Evolutionary conservation across 2,888 invertebrate species (phyloP), one percentile per base, ranked within the genome.

Genomic region (Protodeltote pygarga): DNA sequence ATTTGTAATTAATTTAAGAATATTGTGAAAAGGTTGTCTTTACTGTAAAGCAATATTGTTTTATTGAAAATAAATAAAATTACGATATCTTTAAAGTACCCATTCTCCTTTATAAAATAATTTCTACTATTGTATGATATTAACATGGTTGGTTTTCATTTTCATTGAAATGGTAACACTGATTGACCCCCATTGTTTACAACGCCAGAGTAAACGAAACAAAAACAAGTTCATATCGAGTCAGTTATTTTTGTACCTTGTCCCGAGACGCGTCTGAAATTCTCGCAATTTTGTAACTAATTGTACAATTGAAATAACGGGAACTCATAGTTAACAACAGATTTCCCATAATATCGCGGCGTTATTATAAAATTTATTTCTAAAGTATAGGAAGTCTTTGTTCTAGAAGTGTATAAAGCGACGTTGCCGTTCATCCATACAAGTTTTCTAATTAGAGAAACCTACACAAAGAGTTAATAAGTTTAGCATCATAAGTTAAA

Each of bases 371-470:
- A 51, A 29, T 21, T 11, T 39, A 24, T 25, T 41, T 46, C 35
- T 42, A 27, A 35, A 23, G 29, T 38, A 20, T 49, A 27, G 19
- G 44, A 52, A 60, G 75, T 71, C 87, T 87, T 89, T 87, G 87
- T 88, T 78, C 51, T 63, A 54, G 57, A 54, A 71, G 70, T 75
- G 71, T 38, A 42, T 58, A 64, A 73, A 49, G 90, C 89, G 88
- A 84, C 88, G 90, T 90, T 90, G 90, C 90, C 90, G 79, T 70
- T 83, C 87, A 76, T 81, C 62, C 35, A 47, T 44, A 50, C 40
- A 50, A 66, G 68, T 62, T 78, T 80, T 80, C 72, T 49, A 40
- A 60, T 55, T 49, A 40, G 49, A 65, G 42, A 53, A 53, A 59
- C 35, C 42, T 39, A 20, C 25, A 27, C 3, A 23, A 46, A 23